phyloP scores from a whole-genome alignment of 1,140 invertebrate species.

The Rhagoletis zephyria region DNA sequence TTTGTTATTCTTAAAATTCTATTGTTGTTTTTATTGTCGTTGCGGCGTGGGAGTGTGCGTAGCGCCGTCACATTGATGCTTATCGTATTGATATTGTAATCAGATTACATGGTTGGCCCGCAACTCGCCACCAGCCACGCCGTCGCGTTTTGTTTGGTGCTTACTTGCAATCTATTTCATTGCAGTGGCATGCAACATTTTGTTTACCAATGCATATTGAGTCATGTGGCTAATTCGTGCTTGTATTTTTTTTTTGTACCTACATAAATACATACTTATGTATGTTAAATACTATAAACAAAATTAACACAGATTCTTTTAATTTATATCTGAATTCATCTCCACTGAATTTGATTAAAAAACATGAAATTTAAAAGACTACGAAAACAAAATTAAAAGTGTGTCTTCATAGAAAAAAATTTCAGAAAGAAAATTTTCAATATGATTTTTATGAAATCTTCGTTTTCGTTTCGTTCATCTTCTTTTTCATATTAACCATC shows the following conservation, averaged over 20 bases:
- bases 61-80: background rate
- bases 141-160: background rate
- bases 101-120: constrained; percentile 12
- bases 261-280: background rate
- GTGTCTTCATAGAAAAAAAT: no score
- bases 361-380: no score
- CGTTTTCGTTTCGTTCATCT: no score
- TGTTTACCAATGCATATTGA: background rate
- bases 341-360: background rate
- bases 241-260: background rate
- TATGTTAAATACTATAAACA: background rate
- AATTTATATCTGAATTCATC: background rate
- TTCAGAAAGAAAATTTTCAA: no score
- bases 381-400: no score
- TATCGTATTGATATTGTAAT: constrained; percentile 45
- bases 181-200: background rate
- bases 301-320: background rate
- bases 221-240: background rate
- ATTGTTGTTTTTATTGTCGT: background rate
- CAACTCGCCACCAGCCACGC: background rate
- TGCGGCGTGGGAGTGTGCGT: constrained; percentile 48
- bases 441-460: no score
- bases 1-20: background rate
- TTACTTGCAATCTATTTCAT: background rate
- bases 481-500: no score